Percentiles rank a stretch among this genome's conserved stretches.
Evolutionary conservation across 2,113 vertebrate species (phyloP).

Genomic region (Plestiodon gilberti): DNA sequence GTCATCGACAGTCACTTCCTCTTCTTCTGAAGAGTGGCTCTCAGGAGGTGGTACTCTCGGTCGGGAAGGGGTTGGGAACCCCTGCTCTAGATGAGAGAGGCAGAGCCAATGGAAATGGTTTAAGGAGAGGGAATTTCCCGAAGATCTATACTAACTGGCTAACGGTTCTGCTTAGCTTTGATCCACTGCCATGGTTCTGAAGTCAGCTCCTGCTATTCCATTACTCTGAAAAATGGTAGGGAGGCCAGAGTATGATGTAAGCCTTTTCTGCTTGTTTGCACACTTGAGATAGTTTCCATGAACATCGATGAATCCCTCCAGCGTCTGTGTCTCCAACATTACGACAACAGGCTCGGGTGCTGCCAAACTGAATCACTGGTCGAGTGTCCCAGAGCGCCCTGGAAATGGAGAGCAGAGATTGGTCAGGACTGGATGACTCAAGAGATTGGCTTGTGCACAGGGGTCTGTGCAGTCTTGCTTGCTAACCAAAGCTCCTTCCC

Average conservation of each 20-base stretch:
- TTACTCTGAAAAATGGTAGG: neutral
- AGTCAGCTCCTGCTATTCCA: neutral
- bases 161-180: neutral
- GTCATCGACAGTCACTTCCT: no score
- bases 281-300: neutral
- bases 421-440: neutral
- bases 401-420: neutral
- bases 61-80: no score
- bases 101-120: neutral
- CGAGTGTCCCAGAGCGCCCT: neutral
- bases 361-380: neutral
- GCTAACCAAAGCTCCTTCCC: neutral
- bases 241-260: slow-evolving; percentile 2
- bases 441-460: no score
- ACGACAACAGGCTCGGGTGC: neutral
- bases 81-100: neutral
- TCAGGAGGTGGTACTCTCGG: no score
- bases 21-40: no score
- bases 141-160: neutral
- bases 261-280: neutral
- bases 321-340: neutral
- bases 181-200: neutral
- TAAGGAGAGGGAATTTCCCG: neutral
- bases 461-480: neutral
- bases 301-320: neutral